Percentiles rank a stretch among this genome's conserved stretches.
Conservation (phyloP, 2,888 invertebrate species). For the Leptopilina syphax region DNA sequence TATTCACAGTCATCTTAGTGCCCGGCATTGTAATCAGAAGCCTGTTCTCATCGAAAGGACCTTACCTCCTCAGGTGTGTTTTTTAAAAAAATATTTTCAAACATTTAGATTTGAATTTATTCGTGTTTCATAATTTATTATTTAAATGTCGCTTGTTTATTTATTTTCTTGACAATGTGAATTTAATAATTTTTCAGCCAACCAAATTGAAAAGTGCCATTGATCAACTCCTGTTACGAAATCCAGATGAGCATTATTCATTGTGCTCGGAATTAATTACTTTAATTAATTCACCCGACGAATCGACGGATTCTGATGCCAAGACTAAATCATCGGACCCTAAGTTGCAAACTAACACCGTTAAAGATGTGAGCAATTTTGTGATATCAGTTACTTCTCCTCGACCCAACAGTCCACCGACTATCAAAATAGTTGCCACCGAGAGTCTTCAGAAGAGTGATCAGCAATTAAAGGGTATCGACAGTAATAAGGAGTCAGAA, state of each 20-base stretch:
- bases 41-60: constrained; percentile 72
- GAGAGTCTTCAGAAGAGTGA: constrained; percentile 8
- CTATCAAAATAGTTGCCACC: constrained; percentile 21
- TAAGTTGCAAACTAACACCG: not conserved
- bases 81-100: not conserved
- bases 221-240: constrained; percentile 67
- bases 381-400: constrained; percentile 15
- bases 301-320: not conserved
- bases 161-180: too few species aligned
- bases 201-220: constrained; percentile 64
- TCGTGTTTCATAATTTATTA: too few species aligned
- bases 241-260: constrained; percentile 61
- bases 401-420: constrained; percentile 21
- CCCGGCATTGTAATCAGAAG: constrained; percentile 74
- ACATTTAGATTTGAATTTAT: too few species aligned
- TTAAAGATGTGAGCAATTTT: constrained; percentile 1
- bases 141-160: too few species aligned
- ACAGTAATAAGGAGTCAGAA: constrained; percentile 51
- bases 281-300: not conserved
- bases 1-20: constrained; percentile 78
- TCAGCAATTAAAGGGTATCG: not conserved
- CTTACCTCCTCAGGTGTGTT: constrained; percentile 64
- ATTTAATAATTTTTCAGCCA: constrained; percentile 54
- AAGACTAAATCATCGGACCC: not conserved
- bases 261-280: not conserved